Base-by-base conservation (phyloP, 2,888 invertebrate genomes). In the Keiferia lycopersicella region DNA sequence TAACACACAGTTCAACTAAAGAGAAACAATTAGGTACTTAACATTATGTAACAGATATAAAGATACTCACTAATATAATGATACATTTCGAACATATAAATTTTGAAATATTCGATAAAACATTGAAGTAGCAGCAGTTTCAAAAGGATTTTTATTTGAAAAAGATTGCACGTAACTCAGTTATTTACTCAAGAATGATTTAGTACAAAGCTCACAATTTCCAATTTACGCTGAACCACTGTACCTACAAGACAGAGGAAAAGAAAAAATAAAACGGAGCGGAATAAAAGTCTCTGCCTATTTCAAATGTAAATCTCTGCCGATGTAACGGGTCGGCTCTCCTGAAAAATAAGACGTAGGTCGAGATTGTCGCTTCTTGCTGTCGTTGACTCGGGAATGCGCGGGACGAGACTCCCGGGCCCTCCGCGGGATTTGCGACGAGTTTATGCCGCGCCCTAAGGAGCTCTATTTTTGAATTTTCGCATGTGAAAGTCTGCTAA, bases 221-320 rank as follows among this genome's bases (percentile, higher is more conserved):
- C 39, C 48, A 57, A 63, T 63, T 61, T 65, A 62, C 12, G 22
- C 22, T 10, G 1, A 51, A 51, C 56, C 41, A 66, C 50, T 57
- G 60, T 64, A 62, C 74, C 3, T 73, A 75, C 71, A 65, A 22
- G 74, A 74, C 69, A 71, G 72, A 73, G 71, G 76, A 73, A 71
- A 76, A 66, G 16, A 80, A 81, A 81, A 83, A 84, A 79, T 78
- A 84, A 81, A 82, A 79, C 69, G 72, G 67, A 75, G 71, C 73
- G 72, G 81, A 84, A 88, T 84, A 86, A 84, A 86, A 81, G 80
- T 78, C 79, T 82, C 81, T 77, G 83, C 83, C 83, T 83, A 84
- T 84, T 88, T 84, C 82, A 83, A 88, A 88, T 88, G 87, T 87
- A 88, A 88, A 88, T 88, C 86, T 86, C 79, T 79, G 82, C 76